Base-by-base conservation (phyloP, 1,140 invertebrate species). In the fruit fly (Drosophila melanogaster) region DNA sequence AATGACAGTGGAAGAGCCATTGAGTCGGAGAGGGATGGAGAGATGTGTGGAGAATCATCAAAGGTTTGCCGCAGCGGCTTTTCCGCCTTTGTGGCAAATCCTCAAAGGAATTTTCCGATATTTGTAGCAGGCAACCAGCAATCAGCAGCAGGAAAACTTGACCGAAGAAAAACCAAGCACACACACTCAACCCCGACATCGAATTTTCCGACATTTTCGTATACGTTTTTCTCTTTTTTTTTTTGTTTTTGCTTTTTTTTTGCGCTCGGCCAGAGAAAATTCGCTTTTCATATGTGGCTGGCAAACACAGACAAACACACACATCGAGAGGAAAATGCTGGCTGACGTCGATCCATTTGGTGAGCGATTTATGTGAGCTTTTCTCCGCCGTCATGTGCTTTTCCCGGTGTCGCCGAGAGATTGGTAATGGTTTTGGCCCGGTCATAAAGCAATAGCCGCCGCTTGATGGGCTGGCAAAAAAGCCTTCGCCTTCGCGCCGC, bases 91-190 rank as follows among this genome's bases (percentile, higher is more conserved):
- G 90, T 90, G 85, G 72, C 81, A 78, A 91, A 91, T 91, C 90
- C 90, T 91, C 90, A 91, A 91, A 91, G 90, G 90, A 91, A 90
- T 91, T 91, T 91, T 91, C 90, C 90, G 90, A 86, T 91, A 87
- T 87, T 90, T 67, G 70, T 91, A 91, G 64, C 85, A 91, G 90
- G 90, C 77, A 81, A 66, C 58, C 90, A 91, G 90, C 61, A 78
- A 60, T 19, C 70, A 43, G 22, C 66, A 87, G 83, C 56, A 79
- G 64, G 66, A 50, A 72, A 86, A 86, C 70, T 86, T 86, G 79
- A 87, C 79, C 83, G 81, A 86, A 86, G 85, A 86, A 86, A 86
- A 77, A 80, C 78, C 85, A 67, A 64, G 43, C 62, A 53, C 67
- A 56, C 46, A 51, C 56, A 50, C 55, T 43, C 79, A 64, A 86